A percentile compares a stretch with the other conserved stretches of the same genome.
These are phyloP conservation scores for Aspidoscelis tigris DNA, from an alignment of 2,113 vertebrate genomes.

Conservation along the genomic window DNA sequence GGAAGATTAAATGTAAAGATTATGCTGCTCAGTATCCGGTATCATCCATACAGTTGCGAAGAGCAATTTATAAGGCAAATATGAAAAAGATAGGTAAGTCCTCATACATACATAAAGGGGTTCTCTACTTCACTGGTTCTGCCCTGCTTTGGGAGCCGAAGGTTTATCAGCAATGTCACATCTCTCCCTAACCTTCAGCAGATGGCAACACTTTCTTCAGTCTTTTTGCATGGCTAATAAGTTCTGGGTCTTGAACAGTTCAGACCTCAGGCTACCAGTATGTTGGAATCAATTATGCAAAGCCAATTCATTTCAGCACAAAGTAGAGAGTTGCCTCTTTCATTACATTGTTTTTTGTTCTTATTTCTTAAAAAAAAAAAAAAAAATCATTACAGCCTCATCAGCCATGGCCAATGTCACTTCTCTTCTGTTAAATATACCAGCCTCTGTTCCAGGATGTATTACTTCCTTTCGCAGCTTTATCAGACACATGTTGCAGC, in stretches of 20 bases:
- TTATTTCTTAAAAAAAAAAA: constrained; percentile 7
- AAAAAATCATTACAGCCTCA: constrained; percentile 40
- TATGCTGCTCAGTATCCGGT: constrained; percentile 44
- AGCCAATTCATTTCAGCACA: constrained; percentile 67
- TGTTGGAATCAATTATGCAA: constrained; percentile 71
- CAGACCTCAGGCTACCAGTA: constrained; percentile 57
- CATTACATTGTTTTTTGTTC: constrained; percentile 27
- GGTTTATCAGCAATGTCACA: constrained; percentile 46
- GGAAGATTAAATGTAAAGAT: constrained; percentile 41
- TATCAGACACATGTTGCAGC: constrained; percentile 39
- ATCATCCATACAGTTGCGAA: constrained; percentile 48
- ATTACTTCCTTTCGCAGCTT: constrained; percentile 37
- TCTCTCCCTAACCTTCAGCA: constrained; percentile 64
- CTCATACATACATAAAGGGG: constrained; percentile 46
- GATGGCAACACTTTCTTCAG: constrained; percentile 50
- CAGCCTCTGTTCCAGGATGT: constrained; percentile 39
- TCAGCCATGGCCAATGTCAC: constrained; percentile 32
- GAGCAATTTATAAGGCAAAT: constrained; percentile 55
- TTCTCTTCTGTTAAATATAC: constrained; percentile 47
- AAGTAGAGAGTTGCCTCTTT: constrained; percentile 61
- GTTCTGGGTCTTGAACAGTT: constrained; percentile 60
- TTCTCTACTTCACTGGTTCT: constrained; percentile 49
- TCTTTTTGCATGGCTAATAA: constrained; percentile 62
- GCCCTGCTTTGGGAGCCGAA: constrained; percentile 62
- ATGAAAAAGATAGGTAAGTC: constrained; percentile 55